Base-by-base conservation (phyloP, 2,888 invertebrate genomes). In the Tetramorium bicarinatum region DNA sequence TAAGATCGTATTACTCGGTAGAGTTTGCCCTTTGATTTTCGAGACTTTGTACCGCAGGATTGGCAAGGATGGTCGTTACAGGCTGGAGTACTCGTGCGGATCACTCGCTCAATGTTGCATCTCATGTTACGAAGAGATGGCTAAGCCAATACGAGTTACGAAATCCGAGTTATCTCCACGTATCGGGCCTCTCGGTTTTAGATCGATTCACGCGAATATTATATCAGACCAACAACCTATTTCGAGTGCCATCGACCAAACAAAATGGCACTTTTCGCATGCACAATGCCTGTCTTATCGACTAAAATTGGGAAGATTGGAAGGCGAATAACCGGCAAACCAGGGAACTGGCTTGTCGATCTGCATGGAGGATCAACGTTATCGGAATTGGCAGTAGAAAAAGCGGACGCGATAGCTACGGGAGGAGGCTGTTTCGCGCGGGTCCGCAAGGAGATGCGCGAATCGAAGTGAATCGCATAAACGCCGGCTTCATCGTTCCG, bases 321-420 rank as follows among this genome's bases (percentile, higher is more conserved):
- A 3, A 38, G 66, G n/a, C 25, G 66, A 85, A 85, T 88, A 83
- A 69, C 29, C 79, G 72, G 72, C 72, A 71, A 85, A 62, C 81
- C 71, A 89, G 89, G 82, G 41, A 89, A 56, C 18, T 54, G 21
- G 54, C 54, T 82, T 82, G 87, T 87, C 88, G 87, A 79, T 83
- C 66, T 25, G 34, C 62, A 79, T 67, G 85, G 41, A 9, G 56
- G 34, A 66, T 66, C 74, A 52, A 54, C 61, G 29, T 56, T 44
- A 52, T 29, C 47, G 15, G 62, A 62, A 74, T 59, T 66, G 62
- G 61, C 76, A 87, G 84, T 88, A 76, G 66, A 21, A 66, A 21
- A 82, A 64, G 67, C 56, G 52, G 82, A 80, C 66, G 67, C 62
- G 38, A 71, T 76, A 56, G 54, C 59, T 47, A 75, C 34, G 76